Conservation (phyloP, 1,140 invertebrate genomes). For the Helicoverpa zea region DNA sequence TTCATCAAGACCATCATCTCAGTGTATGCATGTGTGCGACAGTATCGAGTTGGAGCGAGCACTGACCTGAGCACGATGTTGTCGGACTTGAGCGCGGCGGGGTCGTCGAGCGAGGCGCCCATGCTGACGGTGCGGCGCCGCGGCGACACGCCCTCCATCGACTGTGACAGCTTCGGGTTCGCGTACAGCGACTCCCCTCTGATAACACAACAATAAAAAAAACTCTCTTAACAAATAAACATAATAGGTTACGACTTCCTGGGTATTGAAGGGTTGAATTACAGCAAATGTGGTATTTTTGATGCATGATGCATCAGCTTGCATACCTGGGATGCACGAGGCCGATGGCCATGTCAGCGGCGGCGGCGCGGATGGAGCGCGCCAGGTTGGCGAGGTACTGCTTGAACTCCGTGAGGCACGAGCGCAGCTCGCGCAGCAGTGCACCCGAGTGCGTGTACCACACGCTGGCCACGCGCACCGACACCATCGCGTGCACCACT, state of each 20-base stretch:
- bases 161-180: constrained; percentile 86
- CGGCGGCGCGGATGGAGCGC: constrained; percentile 94
- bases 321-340: constrained; percentile 91
- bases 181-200: constrained; percentile 86
- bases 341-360: constrained; percentile 97
- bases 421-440: constrained; percentile 94
- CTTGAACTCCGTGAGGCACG: constrained; percentile 92
- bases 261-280: no score
- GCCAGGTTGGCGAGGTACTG: constrained; percentile 91
- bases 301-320: background rate
- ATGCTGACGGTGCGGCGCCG: constrained; percentile 78
- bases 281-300: background rate
- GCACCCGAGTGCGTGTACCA: constrained; percentile 97
- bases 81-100: constrained; percentile 70
- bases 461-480: constrained; percentile 95
- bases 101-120: constrained; percentile 77
- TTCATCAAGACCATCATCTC: no score
- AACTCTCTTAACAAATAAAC: no score
- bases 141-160: constrained; percentile 79
- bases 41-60: no score
- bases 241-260: no score
- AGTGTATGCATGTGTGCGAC: no score
- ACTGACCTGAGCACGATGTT: constrained; percentile 77
- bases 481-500: constrained; percentile 85
- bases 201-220: no score